phyloP scores from a whole-genome alignment of 2,113 vertebrate genomes.

The Monopterus albus region DNA sequence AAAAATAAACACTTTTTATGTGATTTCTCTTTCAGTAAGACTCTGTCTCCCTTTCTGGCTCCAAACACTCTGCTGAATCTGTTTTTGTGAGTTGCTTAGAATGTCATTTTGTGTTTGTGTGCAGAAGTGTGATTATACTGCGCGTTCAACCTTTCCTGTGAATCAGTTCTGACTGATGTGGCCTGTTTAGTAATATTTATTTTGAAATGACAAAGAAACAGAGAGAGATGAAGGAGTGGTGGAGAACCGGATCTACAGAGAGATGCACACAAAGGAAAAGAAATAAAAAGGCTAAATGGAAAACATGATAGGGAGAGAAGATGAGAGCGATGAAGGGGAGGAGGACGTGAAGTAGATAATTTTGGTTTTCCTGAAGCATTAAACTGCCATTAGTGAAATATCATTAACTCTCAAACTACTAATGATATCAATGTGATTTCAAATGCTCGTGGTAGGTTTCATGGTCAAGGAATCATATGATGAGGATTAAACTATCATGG shows the following conservation, averaged over 20 bases:
- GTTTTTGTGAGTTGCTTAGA: background rate
- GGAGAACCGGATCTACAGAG: constrained; percentile 19
- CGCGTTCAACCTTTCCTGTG: constrained; percentile 16
- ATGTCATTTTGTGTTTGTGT: background rate
- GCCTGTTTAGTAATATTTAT: constrained; percentile 51
- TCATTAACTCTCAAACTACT: too few species aligned
- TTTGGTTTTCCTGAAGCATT: constrained; percentile 24
- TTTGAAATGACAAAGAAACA: constrained; percentile 47
- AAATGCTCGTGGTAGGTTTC: too few species aligned
- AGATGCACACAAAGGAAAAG: constrained; percentile 9
- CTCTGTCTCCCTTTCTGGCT: constrained; percentile 24
- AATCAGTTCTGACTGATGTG: constrained; percentile 59
- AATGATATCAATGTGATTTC: too few species aligned
- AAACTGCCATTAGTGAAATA: too few species aligned
- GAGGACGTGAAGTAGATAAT: constrained; percentile 9
- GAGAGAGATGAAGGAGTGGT: constrained; percentile 20
- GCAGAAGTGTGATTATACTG: constrained; percentile 1
- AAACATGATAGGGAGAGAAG: constrained; percentile 12
- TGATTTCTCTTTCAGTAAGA: constrained; percentile 42
- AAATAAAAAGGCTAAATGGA: constrained; percentile 35
- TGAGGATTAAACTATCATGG: too few species aligned
- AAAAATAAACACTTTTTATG: constrained; percentile 72
- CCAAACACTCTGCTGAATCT: background rate
- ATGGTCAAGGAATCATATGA: too few species aligned
- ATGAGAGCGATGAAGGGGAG: background rate